These are phyloP conservation scores for Rhorus exstirpatorius DNA, from an alignment of 2,888 invertebrate species.

Conservation along the genomic window DNA sequence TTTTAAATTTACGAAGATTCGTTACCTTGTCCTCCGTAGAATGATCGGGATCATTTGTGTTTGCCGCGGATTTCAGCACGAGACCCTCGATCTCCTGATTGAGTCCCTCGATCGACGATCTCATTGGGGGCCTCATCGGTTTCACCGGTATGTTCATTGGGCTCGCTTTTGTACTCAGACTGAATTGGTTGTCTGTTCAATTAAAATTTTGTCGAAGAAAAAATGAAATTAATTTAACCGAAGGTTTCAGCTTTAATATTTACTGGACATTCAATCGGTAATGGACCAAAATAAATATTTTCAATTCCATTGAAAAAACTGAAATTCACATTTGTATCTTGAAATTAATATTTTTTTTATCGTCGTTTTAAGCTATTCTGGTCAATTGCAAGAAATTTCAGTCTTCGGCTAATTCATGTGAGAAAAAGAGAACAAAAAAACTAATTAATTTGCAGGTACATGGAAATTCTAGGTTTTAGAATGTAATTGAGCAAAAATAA, in stretches of 20 bases:
- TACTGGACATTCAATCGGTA: too few species aligned
- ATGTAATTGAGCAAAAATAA: neutral
- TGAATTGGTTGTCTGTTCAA: conserved; percentile 84
- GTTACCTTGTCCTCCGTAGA: conserved; percentile 89
- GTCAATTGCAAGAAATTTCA: too few species aligned
- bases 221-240: neutral
- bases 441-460: neutral
- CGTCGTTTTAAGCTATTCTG: too few species aligned
- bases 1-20: neutral
- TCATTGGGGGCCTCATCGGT: conserved; percentile 90
- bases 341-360: too few species aligned
- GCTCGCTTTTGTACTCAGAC: conserved; percentile 87
- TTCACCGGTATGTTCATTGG: conserved; percentile 88
- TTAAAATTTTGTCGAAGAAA: neutral
- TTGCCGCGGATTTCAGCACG: conserved; percentile 88
- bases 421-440: neutral
- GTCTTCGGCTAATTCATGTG: too few species aligned
- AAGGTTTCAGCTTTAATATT: too few species aligned
- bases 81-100: conserved; percentile 95
- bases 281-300: too few species aligned
- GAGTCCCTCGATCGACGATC: conserved; percentile 94
- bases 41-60: conserved; percentile 84
- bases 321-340: neutral
- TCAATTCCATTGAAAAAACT: neutral
- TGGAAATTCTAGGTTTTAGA: neutral